Conservation (phyloP, 2,113 vertebrate genomes). For the Baryphthengus martii region DNA sequence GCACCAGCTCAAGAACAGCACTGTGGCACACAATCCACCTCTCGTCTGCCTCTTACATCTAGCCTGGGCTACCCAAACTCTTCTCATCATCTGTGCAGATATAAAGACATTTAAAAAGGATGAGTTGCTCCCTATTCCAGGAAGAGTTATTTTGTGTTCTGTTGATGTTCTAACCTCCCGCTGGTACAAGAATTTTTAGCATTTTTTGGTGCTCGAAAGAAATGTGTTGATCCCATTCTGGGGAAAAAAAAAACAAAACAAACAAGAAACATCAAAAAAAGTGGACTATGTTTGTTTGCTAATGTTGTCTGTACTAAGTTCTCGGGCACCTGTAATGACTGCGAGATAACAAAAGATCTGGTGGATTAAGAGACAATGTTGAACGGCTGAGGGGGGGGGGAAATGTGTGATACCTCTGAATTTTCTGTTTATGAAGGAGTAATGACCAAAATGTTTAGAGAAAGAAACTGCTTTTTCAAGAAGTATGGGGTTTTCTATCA, state of each 20-base stretch:
- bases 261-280: not conserved
- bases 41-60: not conserved
- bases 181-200: not conserved
- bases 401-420: not conserved
- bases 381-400: not conserved
- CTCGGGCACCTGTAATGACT: not conserved
- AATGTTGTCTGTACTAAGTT: not conserved
- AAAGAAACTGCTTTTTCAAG: not conserved
- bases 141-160: not conserved
- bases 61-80: not conserved
- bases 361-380: not conserved
- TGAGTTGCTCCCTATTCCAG: not conserved
- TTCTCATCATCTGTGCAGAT: not conserved
- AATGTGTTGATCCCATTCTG: not conserved
- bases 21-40: not conserved
- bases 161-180: not conserved
- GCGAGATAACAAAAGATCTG: not conserved
- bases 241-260: fast-evolving
- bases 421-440: not conserved
- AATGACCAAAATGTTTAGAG: not conserved
- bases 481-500: not conserved
- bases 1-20: not conserved
- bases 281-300: not conserved
- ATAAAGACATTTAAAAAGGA: not conserved
- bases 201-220: not conserved